Base-by-base conservation (phyloP, 2,888 invertebrate genomes). In the Cyrtodaria siliqua region DNA sequence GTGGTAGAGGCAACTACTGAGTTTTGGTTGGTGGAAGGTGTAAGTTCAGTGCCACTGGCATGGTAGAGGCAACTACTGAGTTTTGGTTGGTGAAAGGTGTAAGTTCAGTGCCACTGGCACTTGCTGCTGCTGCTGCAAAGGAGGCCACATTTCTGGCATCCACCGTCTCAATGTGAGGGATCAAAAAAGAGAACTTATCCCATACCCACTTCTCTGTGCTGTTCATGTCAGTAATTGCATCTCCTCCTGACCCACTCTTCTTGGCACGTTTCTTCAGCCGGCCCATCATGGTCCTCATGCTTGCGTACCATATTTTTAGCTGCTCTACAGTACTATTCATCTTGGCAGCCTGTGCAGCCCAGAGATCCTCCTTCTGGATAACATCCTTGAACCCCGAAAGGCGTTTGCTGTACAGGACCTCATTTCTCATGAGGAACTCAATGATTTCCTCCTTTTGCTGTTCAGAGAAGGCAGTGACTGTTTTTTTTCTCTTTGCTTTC, bases 401-500 rank as follows among this genome's bases (percentile, higher is more conserved):
- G n/a, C 42, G 55, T 33, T 64, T 64, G 55, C 47, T 47, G 47
- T 64, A 64, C 47, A 64, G 44, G 47, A 59, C 40, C 52, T 50
- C 52, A 57, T 67, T 57, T 24, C 26, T 23, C 42, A 70, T 61
- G 20, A 70, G 70, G 59, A 50, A 70, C 64, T 76, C 70, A 70
- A 71, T 70, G 68, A 56, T 56, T 57, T 60, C 53, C 27, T 67
- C 62, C 53, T 73, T 73, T 52, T 62, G 55, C 67, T 42, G 47
- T 27, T 76, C 76, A 66, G 66, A 44, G 6, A 44, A 44, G 44
- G 44, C 44, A 44, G 44, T 44, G 16, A 44, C 44, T 44, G 20
- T 44, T 44, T 44, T 44, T n/a, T 20, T 33, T 33, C 16, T 44
- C 44, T 20, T 44, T 20, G 20, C 44, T 44, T 20, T 44, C 3